Evolutionary conservation across 2,888 invertebrate species (phyloP).

Genomic region (Catocala fraxini): DNA sequence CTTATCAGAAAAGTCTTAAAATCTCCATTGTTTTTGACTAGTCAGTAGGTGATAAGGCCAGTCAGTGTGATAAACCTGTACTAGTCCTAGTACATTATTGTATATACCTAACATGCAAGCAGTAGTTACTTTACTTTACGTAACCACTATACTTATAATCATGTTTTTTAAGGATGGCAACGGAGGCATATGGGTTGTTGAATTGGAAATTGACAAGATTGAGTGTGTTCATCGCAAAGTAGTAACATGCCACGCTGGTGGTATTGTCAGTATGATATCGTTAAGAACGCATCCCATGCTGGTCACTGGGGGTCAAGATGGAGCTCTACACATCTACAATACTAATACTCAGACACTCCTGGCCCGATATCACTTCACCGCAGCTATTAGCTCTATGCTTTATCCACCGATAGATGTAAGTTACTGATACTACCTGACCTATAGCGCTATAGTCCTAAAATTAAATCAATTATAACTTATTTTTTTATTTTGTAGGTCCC

Average conservation of each 20-base stretch:
- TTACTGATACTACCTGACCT: constrained; percentile 12
- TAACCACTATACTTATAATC: neutral
- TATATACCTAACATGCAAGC: too few relatives aligned
- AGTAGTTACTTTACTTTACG: neutral
- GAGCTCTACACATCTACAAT: constrained; percentile 92
- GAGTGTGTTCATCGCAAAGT: constrained; percentile 78
- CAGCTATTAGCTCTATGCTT: constrained; percentile 86
- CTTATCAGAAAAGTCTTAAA: too few relatives aligned
- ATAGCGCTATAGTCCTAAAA: neutral
- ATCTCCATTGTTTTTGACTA: too few relatives aligned
- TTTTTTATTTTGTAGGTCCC: too few relatives aligned
- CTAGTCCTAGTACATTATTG: too few relatives aligned
- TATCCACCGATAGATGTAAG: constrained; percentile 92
- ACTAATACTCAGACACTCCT: constrained; percentile 88
- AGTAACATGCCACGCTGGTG: constrained; percentile 92
- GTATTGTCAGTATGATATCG: constrained; percentile 90
- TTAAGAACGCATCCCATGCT: constrained; percentile 91
- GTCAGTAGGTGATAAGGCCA: too few relatives aligned
- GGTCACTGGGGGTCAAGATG: constrained; percentile 91
- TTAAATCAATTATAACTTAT: too few relatives aligned
- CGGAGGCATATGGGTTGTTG: constrained; percentile 90
- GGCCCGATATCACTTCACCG: constrained; percentile 85
- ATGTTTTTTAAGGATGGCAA: constrained; percentile 90
- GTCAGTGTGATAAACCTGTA: too few relatives aligned
- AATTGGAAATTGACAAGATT: constrained; percentile 79